These are phyloP conservation scores for Oegoconia quadripuncta DNA, from an alignment of 2,888 invertebrate genomes.

Conservation along the genomic window DNA sequence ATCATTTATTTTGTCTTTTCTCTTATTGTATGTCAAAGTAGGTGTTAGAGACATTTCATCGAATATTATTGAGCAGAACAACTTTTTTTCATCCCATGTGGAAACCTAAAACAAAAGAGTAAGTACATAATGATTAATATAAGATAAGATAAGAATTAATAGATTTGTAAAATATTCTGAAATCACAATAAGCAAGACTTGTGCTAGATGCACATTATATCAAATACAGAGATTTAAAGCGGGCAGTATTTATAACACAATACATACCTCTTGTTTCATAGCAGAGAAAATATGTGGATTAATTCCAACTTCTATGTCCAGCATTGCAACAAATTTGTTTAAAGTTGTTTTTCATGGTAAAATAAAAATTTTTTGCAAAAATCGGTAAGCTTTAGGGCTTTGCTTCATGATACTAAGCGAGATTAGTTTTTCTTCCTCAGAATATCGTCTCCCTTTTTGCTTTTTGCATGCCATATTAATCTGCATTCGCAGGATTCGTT, in stretches of 20 bases:
- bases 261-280: conserved; percentile 15
- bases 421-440: conserved; percentile 13
- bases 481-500: conserved; percentile 20
- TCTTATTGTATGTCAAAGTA: neutral
- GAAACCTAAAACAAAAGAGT: neutral
- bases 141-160: neutral
- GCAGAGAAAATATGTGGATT: conserved; percentile 16
- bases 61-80: neutral
- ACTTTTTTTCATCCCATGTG: conserved; percentile 2
- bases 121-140: neutral
- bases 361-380: conserved; percentile 22
- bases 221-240: no score
- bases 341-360: conserved; percentile 17
- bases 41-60: conserved; percentile 2
- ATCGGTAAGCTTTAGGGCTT: conserved; percentile 13
- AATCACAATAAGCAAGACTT: no score
- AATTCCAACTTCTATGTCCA: conserved; percentile 14
- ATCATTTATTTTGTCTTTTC: neutral
- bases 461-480: conserved; percentile 12
- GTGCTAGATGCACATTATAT: no score
- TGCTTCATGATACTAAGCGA: conserved; percentile 13
- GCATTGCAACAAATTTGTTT: conserved; percentile 11
- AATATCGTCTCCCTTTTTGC: conserved; percentile 13
- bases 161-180: neutral
- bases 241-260: no score